phyloP scores from a whole-genome alignment of 2,797 vertebrate genomes.

The Coregonus suidteri region DNA sequence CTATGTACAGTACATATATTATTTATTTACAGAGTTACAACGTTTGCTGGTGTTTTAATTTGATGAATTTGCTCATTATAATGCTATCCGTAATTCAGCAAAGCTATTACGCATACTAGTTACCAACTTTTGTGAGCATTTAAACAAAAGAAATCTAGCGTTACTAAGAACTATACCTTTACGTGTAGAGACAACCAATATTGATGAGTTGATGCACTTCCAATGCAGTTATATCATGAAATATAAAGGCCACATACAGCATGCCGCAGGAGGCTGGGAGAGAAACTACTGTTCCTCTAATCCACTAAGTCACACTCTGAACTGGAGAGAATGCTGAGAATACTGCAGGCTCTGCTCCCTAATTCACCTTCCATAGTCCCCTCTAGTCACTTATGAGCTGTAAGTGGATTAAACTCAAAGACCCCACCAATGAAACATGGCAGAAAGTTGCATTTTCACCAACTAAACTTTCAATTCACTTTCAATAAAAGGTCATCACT shows the following conservation, averaged over 20 bases:
- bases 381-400: slow-evolving; percentile 58
- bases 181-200: slow-evolving; percentile 56
- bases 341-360: slow-evolving; percentile 63
- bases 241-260: slow-evolving; percentile 60
- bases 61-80: slow-evolving; percentile 59
- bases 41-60: slow-evolving; percentile 31
- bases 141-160: slow-evolving; percentile 11
- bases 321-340: slow-evolving; percentile 68
- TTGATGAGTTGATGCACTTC: slow-evolving; percentile 46
- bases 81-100: slow-evolving; percentile 26
- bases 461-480: background rate
- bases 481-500: slow-evolving; percentile 42
- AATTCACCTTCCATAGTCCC: slow-evolving; percentile 68
- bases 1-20: slow-evolving; percentile 10
- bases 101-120: slow-evolving; percentile 44
- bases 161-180: slow-evolving; percentile 29
- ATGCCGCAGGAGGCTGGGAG: slow-evolving; percentile 55
- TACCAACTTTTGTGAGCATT: background rate
- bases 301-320: slow-evolving; percentile 72
- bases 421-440: slow-evolving; percentile 62
- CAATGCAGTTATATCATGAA: slow-evolving; percentile 42
- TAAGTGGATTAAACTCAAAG: slow-evolving; percentile 68
- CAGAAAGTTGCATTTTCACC: slow-evolving; percentile 57
- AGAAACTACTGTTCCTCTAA: slow-evolving; percentile 70
- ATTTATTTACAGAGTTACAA: background rate